Conservation (phyloP, 2,113 vertebrate species). For the Charadrius vociferus region DNA sequence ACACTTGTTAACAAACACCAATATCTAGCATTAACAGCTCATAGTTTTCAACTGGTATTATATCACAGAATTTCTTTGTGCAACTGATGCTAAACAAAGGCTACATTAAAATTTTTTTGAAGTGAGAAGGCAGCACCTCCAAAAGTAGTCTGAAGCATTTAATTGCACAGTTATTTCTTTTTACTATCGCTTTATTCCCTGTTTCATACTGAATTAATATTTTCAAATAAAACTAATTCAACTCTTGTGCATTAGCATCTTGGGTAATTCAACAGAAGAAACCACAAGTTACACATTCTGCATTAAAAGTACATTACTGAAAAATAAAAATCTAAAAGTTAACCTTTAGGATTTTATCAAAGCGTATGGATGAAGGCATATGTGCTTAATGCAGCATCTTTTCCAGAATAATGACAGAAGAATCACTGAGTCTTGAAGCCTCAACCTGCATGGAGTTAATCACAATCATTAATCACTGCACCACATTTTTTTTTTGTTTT, state of each 20-base stretch:
- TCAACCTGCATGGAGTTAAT: constrained; percentile 83
- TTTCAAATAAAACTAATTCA: background rate
- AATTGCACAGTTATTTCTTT: background rate
- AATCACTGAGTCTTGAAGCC: constrained; percentile 79
- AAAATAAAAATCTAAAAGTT: constrained; percentile 30
- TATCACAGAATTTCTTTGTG: background rate
- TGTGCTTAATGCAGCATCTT: constrained; percentile 63
- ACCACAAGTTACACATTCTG: background rate
- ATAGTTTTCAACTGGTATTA: background rate
- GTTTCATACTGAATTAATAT: background rate
- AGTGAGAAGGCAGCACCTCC: background rate
- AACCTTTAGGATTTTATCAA: constrained; percentile 21
- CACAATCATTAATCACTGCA: constrained; percentile 83
- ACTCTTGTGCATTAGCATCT: background rate
- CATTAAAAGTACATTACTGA: constrained; percentile 13
- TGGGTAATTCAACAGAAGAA: background rate
- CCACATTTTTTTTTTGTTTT: constrained; percentile 16
- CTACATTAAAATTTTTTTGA: background rate
- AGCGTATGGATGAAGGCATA: constrained; percentile 24
- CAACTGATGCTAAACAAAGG: background rate
- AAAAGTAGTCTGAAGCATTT: background rate
- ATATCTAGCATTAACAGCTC: background rate
- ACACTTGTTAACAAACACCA: background rate
- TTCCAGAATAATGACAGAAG: constrained; percentile 79
- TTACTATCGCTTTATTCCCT: background rate